Base-by-base conservation (phyloP, 2,888 invertebrate genomes). In the Julus scanicus region DNA sequence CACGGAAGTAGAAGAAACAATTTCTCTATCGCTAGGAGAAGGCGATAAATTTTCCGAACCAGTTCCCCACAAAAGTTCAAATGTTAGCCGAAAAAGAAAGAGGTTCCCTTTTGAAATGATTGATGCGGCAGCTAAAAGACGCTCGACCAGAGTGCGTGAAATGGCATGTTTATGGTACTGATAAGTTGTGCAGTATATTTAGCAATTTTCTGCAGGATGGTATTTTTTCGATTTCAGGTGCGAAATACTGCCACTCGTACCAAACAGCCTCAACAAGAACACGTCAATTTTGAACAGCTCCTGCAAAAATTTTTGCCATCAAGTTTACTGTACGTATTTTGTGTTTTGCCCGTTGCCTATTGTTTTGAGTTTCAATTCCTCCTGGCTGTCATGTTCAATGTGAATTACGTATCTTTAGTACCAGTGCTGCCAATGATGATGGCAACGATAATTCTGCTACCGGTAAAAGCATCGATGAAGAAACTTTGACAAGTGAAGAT, bases 261-360 rank as follows among this genome's bases (percentile, higher is more conserved):
- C 29, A 71, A 71, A 29, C 71, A 71, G 29, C 71, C 71, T 89
- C 91, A 91, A 87, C 92, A 91, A 89, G 92, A 92, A 89, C 91
- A 91, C 87, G 90, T 92, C n/a, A 92, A 92, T 89, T 91, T 92
- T 88, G 90, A 91, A 87, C 91, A 92, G 87, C 89, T 92, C 20
- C 90, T 92, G n/a, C 90, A 91, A 87, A 91, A 91, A 84, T 92
- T 92, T 89, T 90, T 92, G 86, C 92, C 92, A 20, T 90, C 91
- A 17, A 91, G 90, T 86, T 88, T 90, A 53, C 87, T 89, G 90
- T 90, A 11, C 39, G 53, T 71, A 63, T 53, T 39, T 39, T 5
- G 40, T 63, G 8, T n/a, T 53, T 53, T 17, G 53, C 13, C 53
- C 17, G 0, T 71, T 3, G 2, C 29, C 0, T 29, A 29, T 29